Base-by-base conservation (phyloP, 1,140 invertebrate species). In the Solen grandis region DNA sequence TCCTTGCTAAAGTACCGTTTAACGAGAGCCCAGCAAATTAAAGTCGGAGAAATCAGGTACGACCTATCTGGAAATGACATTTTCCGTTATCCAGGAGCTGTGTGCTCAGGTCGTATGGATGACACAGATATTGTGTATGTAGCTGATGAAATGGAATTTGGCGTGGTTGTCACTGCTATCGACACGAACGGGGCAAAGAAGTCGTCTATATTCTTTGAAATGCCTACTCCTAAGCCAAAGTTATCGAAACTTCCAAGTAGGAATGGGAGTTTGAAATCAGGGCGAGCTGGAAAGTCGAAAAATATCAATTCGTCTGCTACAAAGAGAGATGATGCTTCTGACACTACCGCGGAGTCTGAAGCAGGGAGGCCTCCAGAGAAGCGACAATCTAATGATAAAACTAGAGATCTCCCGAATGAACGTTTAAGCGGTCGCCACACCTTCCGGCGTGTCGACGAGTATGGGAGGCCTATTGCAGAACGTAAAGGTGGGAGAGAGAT, bases 401-500 rank as follows among this genome's bases (percentile, higher is more conserved):
- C 38, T n/a, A 60, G 59, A 3, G 69, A 29, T 27, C 35, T n/a
- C 29, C 35, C 75, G 22, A 22, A 33, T 5, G 65, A 59, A 35
- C 50, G 63, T 29, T 14, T 69, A 1, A 78, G 75, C 50, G 75
- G 75, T 0, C 19, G 75, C 22, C 75, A 78, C 33, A 78, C 75
- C 4, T 78, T 78, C 55, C 29, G 75, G 19, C 50, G 75, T 25
- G 65, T 78, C n/a, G 75, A 78, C 38, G 75, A 78, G n/a, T 69
- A 55, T 33, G 75, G 75, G 3, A 14, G 38, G 25, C 31, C 33
- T 31, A 22, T 29, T 14, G 29, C 31, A 1, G 65, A 68, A 41
- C 33, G 65, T 0, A 52, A 55, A 25, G 29, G 33, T 10, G 75
- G 63, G 5, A 19, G 75, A 29, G 75, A 78, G 38, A 78, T 78